These are phyloP conservation scores for Drosophila birchii DNA, from an alignment of 2,888 invertebrate species.

Conservation along the genomic window DNA sequence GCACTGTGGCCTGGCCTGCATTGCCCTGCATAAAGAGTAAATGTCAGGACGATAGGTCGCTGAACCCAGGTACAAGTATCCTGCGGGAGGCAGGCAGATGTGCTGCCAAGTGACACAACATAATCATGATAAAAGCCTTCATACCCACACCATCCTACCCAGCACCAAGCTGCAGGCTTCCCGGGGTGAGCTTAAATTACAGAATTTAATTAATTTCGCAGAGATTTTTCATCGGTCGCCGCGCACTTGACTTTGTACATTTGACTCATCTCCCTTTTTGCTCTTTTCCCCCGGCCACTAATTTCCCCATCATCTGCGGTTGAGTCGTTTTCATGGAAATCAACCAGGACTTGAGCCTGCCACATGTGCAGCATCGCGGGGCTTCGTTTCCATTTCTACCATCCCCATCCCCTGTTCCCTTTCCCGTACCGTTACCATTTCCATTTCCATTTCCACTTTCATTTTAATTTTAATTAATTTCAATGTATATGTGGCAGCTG, in stretches of 20 bases:
- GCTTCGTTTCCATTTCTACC: slow-evolving; percentile 25
- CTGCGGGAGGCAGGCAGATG: slow-evolving; percentile 22
- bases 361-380: slow-evolving; percentile 48
- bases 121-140: slow-evolving; percentile 37
- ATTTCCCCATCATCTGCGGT: slow-evolving; percentile 59
- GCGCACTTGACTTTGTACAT: slow-evolving; percentile 62
- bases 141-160: neutral
- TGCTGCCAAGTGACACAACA: slow-evolving; percentile 52
- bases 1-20: slow-evolving; percentile 44
- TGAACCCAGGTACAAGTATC: slow-evolving; percentile 48
- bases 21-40: slow-evolving; percentile 56
- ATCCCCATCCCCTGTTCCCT: neutral
- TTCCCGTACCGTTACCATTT: neutral
- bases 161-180: slow-evolving; percentile 7
- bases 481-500: slow-evolving; percentile 41
- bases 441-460: slow-evolving; percentile 15
- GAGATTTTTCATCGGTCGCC: slow-evolving; percentile 57
- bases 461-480: slow-evolving; percentile 72
- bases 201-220: slow-evolving; percentile 70
- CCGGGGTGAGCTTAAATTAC: slow-evolving; percentile 60
- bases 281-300: slow-evolving; percentile 45
- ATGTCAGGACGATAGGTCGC: slow-evolving; percentile 70
- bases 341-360: slow-evolving; percentile 40
- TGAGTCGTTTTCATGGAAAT: slow-evolving; percentile 45
- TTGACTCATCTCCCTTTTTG: slow-evolving; percentile 32